A percentile compares a stretch with the other conserved stretches of the same genome.
Conservation (phyloP, 1,140 invertebrate genomes). For the Drosophila sucinea region DNA sequence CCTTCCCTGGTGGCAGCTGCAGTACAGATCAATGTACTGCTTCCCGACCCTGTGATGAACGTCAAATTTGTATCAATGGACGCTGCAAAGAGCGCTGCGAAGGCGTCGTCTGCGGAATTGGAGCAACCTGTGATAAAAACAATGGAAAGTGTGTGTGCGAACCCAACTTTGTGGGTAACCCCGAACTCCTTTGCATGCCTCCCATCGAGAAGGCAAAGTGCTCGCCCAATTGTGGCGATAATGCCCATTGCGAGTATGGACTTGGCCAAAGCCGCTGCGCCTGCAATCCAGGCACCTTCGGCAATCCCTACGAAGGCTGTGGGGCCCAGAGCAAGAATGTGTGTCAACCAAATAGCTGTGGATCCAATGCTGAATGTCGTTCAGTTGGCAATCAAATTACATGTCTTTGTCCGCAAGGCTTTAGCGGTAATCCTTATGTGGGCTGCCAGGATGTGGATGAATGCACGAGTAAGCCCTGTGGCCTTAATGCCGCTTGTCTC, state of each 20-base stretch:
- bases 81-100: constrained; percentile 94
- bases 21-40: constrained; percentile 91
- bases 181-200: constrained; percentile 94
- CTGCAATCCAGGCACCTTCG: constrained; percentile 91
- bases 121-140: constrained; percentile 90
- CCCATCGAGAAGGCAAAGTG: constrained; percentile 91
- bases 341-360: constrained; percentile 90
- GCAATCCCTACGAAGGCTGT: constrained; percentile 94
- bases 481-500: constrained; percentile 93
- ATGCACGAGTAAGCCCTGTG: constrained; percentile 92
- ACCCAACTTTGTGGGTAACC: constrained; percentile 94
- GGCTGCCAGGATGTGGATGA: constrained; percentile 94
- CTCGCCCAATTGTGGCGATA: constrained; percentile 90
- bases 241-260: constrained; percentile 95
- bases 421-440: constrained; percentile 93
- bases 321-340: constrained; percentile 87
- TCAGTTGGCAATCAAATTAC: constrained; percentile 89
- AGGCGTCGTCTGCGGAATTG: constrained; percentile 91
- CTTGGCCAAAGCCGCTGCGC: constrained; percentile 89
- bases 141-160: constrained; percentile 94
- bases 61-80: constrained; percentile 92
- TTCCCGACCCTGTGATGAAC: constrained; percentile 89
- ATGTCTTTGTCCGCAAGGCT: constrained; percentile 92
- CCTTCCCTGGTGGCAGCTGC: constrained; percentile 94
- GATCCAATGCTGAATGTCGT: constrained; percentile 90